A percentile compares a stretch with the other conserved stretches of the same genome.
These are phyloP conservation scores for Platyura marginata DNA, from an alignment of 1,140 invertebrate species.

Conservation along the genomic window DNA sequence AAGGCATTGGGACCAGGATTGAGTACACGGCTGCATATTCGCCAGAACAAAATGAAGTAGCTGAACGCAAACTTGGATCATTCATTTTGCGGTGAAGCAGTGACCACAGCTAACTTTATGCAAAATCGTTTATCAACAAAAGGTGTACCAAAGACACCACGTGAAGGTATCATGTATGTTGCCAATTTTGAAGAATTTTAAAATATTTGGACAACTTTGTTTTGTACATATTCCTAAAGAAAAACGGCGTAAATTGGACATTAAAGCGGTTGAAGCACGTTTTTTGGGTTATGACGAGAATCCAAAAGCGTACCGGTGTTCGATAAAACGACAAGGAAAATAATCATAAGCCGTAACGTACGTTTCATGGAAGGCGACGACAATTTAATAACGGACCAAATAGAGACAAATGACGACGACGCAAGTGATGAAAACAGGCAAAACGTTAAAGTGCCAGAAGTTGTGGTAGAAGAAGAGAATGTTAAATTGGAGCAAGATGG, in stretches of 20 bases:
- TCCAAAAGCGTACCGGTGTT: conserved; percentile 12
- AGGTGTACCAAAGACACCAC: not conserved
- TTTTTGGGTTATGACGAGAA: not conserved
- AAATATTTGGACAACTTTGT: not conserved
- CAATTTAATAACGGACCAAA: not conserved
- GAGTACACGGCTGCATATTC: conserved; percentile 23
- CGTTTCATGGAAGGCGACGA: not conserved
- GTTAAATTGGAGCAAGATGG: not conserved
- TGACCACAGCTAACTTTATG: not conserved
- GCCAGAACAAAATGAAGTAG: conserved; percentile 27
- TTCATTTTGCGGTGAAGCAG: not conserved
- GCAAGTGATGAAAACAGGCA: too few relatives aligned
- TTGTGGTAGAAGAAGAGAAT: too few relatives aligned
- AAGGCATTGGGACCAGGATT: conserved; percentile 19
- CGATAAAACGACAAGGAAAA: not conserved
- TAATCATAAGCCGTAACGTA: not conserved
- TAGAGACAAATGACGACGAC: not conserved
- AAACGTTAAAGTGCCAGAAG: too few relatives aligned
- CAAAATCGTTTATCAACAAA: conserved; percentile 8
- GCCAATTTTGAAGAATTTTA: not conserved
- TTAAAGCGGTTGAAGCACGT: not conserved
- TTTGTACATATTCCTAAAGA: not conserved
- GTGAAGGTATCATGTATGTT: not conserved
- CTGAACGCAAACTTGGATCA: not conserved
- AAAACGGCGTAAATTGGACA: not conserved